These are phyloP conservation scores for Calyptommatus sinebrachiatus DNA, from an alignment of 2,113 vertebrate genomes.

Conservation along the genomic window DNA sequence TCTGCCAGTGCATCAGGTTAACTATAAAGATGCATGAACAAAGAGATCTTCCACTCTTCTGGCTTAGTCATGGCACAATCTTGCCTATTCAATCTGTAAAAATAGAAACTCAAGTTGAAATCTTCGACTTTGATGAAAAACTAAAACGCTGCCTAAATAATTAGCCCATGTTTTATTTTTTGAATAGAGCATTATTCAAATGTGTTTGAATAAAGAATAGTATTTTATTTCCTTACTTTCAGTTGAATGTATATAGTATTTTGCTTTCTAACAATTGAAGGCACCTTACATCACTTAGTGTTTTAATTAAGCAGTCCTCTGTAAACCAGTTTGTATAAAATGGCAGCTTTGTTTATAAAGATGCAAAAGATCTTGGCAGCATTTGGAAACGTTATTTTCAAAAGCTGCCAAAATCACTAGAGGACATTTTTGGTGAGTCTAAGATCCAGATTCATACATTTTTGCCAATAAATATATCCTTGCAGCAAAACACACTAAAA, in stretches of 20 bases:
- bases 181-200: background rate
- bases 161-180: background rate
- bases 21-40: no score
- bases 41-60: no score
- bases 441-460: conserved; percentile 6
- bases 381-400: background rate
- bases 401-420: background rate
- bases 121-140: background rate
- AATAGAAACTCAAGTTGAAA: background rate
- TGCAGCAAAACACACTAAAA: background rate
- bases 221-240: background rate
- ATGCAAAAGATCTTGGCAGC: background rate
- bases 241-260: background rate
- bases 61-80: no score
- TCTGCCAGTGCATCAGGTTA: no score
- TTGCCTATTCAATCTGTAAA: background rate
- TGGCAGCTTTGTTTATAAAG: background rate
- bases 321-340: background rate
- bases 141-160: background rate
- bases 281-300: background rate
- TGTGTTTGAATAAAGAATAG: background rate
- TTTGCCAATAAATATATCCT: conserved; percentile 24
- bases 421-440: conserved; percentile 14
- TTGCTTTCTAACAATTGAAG: background rate
- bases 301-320: background rate